These are phyloP conservation scores for Ophthalmolycus amberensis DNA, from an alignment of 2,113 vertebrate genomes.

Conservation along the genomic window DNA sequence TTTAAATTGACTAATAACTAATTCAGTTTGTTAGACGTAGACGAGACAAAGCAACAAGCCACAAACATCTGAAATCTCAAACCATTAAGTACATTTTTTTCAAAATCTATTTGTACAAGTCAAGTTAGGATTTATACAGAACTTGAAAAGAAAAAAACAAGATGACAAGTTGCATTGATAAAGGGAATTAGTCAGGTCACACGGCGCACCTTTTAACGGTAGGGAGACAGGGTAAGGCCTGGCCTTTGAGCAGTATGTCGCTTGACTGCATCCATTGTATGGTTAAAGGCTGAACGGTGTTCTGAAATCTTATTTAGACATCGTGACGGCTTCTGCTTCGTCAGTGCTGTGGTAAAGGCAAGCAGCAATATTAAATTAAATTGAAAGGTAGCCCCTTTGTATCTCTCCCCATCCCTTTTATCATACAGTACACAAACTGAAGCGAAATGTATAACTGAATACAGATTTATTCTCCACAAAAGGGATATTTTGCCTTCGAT, in stretches of 20 bases:
- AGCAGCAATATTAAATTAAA: conserved; percentile 41
- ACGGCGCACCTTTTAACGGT: not conserved
- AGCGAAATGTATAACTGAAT: conserved; percentile 24
- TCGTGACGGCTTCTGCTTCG: conserved; percentile 6
- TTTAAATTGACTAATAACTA: conserved; percentile 44
- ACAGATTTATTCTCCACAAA: conserved; percentile 18
- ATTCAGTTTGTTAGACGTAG: conserved; percentile 14
- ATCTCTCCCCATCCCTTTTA: not conserved
- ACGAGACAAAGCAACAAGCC: conserved; percentile 20
- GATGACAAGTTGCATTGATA: conserved; percentile 33
- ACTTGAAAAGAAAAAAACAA: conserved; percentile 2
- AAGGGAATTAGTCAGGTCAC: conserved; percentile 6
- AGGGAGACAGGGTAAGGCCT: conserved; percentile 1
- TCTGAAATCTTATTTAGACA: conserved; percentile 5
- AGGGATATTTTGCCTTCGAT: not conserved
- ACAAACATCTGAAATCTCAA: not conserved
- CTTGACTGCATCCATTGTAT: conserved; percentile 40
- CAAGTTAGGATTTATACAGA: conserved; percentile 10
- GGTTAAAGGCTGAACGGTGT: conserved; percentile 40
- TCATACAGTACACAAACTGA: conserved; percentile 20
- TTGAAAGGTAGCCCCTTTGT: conserved; percentile 2
- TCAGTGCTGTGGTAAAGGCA: conserved; percentile 44
- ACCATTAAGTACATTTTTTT: not conserved
- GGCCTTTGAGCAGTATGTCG: conserved; percentile 30
- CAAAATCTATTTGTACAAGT: not conserved